Base-by-base conservation (phyloP, 2,113 vertebrate species). In the Pseudonaja textilis region DNA sequence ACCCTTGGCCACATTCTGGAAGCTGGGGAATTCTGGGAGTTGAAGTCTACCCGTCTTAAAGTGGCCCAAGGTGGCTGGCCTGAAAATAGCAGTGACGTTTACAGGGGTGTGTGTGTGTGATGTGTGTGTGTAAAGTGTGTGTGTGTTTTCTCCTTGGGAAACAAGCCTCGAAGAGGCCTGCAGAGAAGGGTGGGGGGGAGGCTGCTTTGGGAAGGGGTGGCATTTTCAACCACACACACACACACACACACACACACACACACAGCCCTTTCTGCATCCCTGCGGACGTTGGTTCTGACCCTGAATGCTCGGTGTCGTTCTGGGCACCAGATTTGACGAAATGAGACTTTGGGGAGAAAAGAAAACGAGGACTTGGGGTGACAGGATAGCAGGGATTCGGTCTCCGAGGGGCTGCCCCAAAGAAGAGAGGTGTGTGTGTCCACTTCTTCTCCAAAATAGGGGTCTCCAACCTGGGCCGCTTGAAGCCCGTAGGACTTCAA, bases 301-400 rank as follows among this genome's bases (percentile, higher is more conserved):
- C 20, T 0, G 5, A 39, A 74, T 3, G 69, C 16, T 39, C 39
- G 34, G n/a, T 1, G 16, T 39, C 16, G 7, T 74, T 20, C 69
- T 34, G 69, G 69, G 69, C 5, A 7, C n/a, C 69, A 39, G n/a
- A 20, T 74, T 39, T 20, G 39, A 20, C 39, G 16, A 34, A 39
- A 20, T 7, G 61, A 29, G 29, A 14, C 61, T 69, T 69, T 25
- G 61, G n/a, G 69, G n/a, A 4, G 0, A 1, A 34, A 81, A 81
- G 1, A 7, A 16, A 64, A 64, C 1, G 4, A 64, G 61, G 26
- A 64, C 26, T 10, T 29, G 59, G 59, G 26, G 12, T 22, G 22
- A 64, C 11, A n/a, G 1, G 4, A n/a, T 5, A 5, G 29, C 0
- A 5, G 11, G 3, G 1, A 0, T 29, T 26, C 59, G 29, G 10